phyloP scores from a whole-genome alignment of 2,888 invertebrate species.

The Ennomos erosarius region DNA sequence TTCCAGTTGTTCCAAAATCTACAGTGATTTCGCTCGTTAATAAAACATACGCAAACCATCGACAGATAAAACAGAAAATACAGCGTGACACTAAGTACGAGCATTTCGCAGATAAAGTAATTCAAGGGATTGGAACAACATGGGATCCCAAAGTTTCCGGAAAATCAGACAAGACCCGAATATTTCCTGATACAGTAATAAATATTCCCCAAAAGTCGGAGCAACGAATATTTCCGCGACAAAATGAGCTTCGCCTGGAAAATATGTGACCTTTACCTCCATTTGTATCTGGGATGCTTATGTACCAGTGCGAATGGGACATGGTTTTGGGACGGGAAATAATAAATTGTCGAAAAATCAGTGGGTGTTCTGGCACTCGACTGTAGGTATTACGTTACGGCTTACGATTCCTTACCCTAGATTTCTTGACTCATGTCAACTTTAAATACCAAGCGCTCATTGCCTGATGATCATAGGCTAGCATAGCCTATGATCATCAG shows the following conservation, averaged over 20 bases:
- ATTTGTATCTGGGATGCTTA: neutral
- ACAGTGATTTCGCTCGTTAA: too few relatives aligned
- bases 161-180: neutral
- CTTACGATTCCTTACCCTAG: too few relatives aligned
- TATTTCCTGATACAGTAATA: conserved; percentile 3
- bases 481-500: too few relatives aligned
- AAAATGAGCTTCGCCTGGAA: conserved; percentile 10
- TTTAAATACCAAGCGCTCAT: too few relatives aligned
- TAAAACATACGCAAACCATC: neutral
- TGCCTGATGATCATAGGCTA: too few relatives aligned
- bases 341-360: too few relatives aligned
- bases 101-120: conserved; percentile 3
- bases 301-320: neutral
- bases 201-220: conserved; percentile 1
- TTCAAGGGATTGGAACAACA: conserved; percentile 10
- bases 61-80: neutral
- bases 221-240: conserved; percentile 16
- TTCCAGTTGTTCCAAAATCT: too few relatives aligned
- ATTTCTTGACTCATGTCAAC: too few relatives aligned
- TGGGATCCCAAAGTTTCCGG: conserved; percentile 1
- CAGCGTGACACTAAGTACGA: neutral
- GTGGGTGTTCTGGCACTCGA: too few relatives aligned
- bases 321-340: neutral
- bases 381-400: too few relatives aligned
- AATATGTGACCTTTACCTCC: conserved; percentile 1